Percentiles rank a stretch among this genome's conserved stretches.
phyloP scores from a whole-genome alignment of 2,113 vertebrate species.

The Microtus montanus region DNA sequence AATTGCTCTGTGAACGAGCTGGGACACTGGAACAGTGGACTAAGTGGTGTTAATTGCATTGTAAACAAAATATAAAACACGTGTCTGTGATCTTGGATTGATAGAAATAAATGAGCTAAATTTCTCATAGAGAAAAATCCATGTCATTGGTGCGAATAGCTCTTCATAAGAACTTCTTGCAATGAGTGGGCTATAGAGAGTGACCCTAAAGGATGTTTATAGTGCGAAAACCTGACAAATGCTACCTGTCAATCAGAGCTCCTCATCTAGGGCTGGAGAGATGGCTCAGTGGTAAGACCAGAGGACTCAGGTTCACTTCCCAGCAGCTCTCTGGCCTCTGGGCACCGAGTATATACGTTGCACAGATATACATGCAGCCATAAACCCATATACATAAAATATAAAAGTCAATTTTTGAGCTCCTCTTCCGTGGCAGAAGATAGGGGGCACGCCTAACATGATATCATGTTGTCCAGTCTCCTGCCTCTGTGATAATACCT shows the following conservation, averaged over 20 bases:
- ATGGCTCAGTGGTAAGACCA: background rate
- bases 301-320: background rate
- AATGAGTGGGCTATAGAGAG: background rate
- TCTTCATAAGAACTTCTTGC: background rate
- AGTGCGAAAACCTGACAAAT: background rate
- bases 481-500: background rate
- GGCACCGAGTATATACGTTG: background rate
- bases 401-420: background rate
- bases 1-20: background rate
- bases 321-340: background rate
- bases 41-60: background rate
- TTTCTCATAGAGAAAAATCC: background rate
- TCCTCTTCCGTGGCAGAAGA: background rate
- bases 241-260: background rate
- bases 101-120: background rate
- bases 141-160: background rate
- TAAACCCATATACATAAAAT: background rate
- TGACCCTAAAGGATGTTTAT: background rate
- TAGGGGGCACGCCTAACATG: rapidly evolving
- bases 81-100: rapidly evolving
- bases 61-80: background rate
- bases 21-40: background rate
- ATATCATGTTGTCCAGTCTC: too few species aligned
- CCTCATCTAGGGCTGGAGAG: background rate
- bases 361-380: background rate